Conservation (phyloP, 2,888 invertebrate genomes). For the Limenitis camilla region DNA sequence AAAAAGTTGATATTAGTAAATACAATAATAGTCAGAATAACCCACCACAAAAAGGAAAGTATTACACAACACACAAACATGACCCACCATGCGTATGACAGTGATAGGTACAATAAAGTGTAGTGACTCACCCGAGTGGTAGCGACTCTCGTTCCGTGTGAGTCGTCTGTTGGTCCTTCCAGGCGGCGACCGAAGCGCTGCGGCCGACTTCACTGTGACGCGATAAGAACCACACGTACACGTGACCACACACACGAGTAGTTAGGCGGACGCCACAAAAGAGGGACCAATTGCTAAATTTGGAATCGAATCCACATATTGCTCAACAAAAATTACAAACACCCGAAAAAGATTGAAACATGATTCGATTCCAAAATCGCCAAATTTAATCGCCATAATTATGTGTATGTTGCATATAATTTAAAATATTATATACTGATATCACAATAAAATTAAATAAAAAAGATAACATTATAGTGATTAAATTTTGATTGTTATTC, state of each 20-base stretch:
- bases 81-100: constrained; percentile 35
- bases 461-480: too few species aligned
- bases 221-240: constrained; percentile 65
- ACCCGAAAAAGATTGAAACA: too few species aligned
- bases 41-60: constrained; percentile 7
- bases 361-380: too few species aligned
- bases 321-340: too few species aligned
- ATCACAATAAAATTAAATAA: too few species aligned
- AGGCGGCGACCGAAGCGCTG: constrained; percentile 71
- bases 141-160: constrained; percentile 95
- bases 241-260: constrained; percentile 42
- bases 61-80: constrained; percentile 33
- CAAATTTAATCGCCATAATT: too few species aligned
- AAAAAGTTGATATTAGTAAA: constrained; percentile 5
- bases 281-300: too few species aligned
- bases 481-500: too few species aligned
- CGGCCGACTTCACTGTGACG: constrained; percentile 72
- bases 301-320: too few species aligned
- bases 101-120: constrained; percentile 36
- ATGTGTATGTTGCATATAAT: too few species aligned
- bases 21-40: constrained; percentile 4
- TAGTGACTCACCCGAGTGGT: constrained; percentile 91
- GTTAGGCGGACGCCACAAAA: constrained; percentile 31
- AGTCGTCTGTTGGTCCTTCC: constrained; percentile 90
- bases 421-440: too few species aligned